Percentiles rank a stretch among this genome's conserved stretches.
These are phyloP conservation scores for Phalacrocorax brasilianus DNA, from an alignment of 2,113 vertebrate species.

Conservation along the genomic window DNA sequence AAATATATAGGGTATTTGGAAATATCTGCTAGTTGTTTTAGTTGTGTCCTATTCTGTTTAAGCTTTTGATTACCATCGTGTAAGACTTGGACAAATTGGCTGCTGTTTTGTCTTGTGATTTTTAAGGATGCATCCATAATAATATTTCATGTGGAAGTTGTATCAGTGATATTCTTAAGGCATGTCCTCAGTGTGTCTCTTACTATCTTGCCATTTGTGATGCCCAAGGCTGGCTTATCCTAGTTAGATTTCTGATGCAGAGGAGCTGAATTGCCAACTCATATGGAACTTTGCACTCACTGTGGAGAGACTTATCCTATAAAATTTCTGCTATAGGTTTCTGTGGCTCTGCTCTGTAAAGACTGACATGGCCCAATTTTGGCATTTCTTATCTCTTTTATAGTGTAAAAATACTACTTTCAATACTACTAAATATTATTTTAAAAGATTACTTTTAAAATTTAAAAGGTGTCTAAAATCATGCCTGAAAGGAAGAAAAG, in stretches of 20 bases:
- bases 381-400: not conserved
- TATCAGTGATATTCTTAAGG: not conserved
- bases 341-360: not conserved
- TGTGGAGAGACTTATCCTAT: not conserved
- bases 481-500: not conserved
- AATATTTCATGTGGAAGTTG: not conserved
- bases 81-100: not conserved
- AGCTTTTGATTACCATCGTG: not conserved
- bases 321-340: not conserved
- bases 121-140: not conserved
- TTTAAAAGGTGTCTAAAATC: not conserved
- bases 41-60: not conserved
- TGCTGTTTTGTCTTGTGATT: not conserved
- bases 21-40: not conserved
- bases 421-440: not conserved
- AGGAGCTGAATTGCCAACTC: not conserved
- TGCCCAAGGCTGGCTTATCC: not conserved
- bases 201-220: not conserved
- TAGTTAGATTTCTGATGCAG: not conserved
- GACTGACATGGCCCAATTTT: accelerated
- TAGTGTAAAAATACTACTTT: not conserved
- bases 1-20: not conserved
- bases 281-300: not conserved
- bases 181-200: not conserved
- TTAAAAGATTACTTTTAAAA: not conserved